phyloP scores from a whole-genome alignment of 2,888 invertebrate genomes.

The Drosophila barbarae region DNA sequence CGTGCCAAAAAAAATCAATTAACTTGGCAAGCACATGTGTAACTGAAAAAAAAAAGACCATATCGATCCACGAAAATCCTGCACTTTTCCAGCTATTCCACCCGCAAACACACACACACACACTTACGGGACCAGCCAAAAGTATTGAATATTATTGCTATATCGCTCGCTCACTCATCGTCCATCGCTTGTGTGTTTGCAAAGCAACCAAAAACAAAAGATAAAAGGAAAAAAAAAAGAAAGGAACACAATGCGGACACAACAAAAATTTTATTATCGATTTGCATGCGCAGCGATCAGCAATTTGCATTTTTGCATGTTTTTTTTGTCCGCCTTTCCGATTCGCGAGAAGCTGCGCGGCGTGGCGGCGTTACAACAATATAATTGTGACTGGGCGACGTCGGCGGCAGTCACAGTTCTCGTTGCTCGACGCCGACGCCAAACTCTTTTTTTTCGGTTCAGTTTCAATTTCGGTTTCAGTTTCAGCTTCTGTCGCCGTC shows the following conservation, averaged over 20 bases:
- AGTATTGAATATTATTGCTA: slow-evolving; percentile 20
- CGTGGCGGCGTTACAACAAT: slow-evolving; percentile 32
- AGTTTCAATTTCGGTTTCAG: slow-evolving; percentile 8
- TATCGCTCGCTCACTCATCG: slow-evolving; percentile 35
- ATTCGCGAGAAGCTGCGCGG: slow-evolving; percentile 26
- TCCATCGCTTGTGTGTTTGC: slow-evolving; percentile 19
- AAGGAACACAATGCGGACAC: slow-evolving; percentile 10
- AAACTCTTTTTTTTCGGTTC: neutral
- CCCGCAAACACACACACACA: slow-evolving; percentile 8
- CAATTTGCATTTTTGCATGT: slow-evolving; percentile 22
- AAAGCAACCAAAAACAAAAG: slow-evolving; percentile 17
- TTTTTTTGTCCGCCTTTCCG: slow-evolving; percentile 2
- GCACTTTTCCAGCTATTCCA: slow-evolving; percentile 16
- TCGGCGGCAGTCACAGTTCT: slow-evolving; percentile 4
- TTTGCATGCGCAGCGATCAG: slow-evolving; percentile 24
- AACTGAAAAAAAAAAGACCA: slow-evolving; percentile 37
- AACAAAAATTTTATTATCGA: slow-evolving; percentile 42
- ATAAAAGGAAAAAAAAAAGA: neutral
- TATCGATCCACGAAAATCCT: slow-evolving; percentile 22
- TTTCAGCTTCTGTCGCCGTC: neutral
- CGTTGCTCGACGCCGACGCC: slow-evolving; percentile 8
- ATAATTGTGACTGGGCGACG: slow-evolving; percentile 20
- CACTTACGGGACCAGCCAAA: slow-evolving; percentile 28
- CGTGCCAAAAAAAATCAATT: slow-evolving; percentile 64
- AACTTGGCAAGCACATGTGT: slow-evolving; percentile 60